Conservation (phyloP, 2,888 invertebrate genomes). For the Ormyrus thymus region DNA sequence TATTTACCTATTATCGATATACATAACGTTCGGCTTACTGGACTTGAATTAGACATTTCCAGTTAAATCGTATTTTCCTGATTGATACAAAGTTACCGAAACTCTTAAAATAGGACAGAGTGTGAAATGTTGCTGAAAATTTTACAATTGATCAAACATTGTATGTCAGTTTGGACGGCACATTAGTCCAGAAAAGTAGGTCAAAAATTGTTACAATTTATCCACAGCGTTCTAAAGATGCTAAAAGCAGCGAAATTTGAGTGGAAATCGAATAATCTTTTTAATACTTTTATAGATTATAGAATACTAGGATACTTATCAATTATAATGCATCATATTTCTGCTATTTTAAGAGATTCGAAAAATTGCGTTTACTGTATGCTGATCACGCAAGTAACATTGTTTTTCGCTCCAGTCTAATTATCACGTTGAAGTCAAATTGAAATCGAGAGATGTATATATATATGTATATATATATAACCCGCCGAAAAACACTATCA, state of each 20-base stretch:
- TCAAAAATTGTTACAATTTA: neutral
- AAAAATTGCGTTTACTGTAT: neutral
- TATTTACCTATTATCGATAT: conserved; percentile 21
- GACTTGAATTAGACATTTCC: conserved; percentile 26
- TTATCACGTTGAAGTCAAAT: conserved; percentile 12
- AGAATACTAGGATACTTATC: too few species aligned
- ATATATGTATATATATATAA: neutral
- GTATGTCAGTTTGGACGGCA: conserved; percentile 33
- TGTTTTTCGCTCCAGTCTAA: neutral
- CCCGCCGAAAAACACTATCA: conserved; percentile 24
- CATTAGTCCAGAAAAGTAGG: conserved; percentile 31
- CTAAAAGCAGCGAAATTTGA: neutral
- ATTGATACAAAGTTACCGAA: neutral
- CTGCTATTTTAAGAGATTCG: conserved; percentile 18
- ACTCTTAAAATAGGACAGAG: conserved; percentile 1
- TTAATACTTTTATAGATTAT: neutral
- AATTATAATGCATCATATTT: neutral
- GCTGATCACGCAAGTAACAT: too few species aligned
- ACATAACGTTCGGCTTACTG: conserved; percentile 10
- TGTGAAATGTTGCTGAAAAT: conserved; percentile 3
- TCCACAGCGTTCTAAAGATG: neutral
- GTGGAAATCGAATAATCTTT: neutral
- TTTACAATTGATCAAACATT: conserved; percentile 21
- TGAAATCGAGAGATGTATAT: conserved; percentile 5
- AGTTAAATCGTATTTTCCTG: too few species aligned